phyloP scores from a whole-genome alignment of 2,888 invertebrate genomes.

The Cenopis cana region DNA sequence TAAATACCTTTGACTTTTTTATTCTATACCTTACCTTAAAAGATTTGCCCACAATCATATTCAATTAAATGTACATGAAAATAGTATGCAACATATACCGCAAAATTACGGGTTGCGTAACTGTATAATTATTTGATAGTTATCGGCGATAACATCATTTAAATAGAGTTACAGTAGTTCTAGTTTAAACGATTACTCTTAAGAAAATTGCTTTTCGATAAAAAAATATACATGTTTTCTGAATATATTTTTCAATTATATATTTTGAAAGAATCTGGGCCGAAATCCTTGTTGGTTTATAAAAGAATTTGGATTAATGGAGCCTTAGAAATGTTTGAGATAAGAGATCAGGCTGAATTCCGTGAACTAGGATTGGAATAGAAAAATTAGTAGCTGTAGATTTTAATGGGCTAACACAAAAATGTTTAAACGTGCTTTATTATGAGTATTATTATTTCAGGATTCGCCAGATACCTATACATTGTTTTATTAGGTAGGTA shows the following conservation, averaged over 20 bases:
- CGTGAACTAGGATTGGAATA: not conserved
- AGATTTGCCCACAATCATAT: conserved; percentile 2
- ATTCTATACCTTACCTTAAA: not conserved
- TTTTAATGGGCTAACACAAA: not conserved
- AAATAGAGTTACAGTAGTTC: conserved; percentile 17
- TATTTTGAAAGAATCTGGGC: not conserved
- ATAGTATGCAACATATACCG: conserved; percentile 6
- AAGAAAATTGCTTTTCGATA: too few species aligned
- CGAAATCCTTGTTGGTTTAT: not conserved
- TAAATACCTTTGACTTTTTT: too few species aligned
- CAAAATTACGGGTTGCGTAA: conserved; percentile 19
- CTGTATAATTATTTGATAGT: conserved; percentile 38
- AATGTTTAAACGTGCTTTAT: not conserved
- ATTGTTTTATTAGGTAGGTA: too few species aligned
- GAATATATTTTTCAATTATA: not conserved
- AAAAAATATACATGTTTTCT: not conserved
- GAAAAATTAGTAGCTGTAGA: not conserved
- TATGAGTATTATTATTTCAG: too few species aligned
- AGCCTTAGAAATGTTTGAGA: not conserved
- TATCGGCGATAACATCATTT: conserved; percentile 28
- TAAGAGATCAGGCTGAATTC: conserved; percentile 9
- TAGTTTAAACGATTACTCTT: conserved; percentile 15
- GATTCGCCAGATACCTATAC: too few species aligned
- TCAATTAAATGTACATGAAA: conserved; percentile 24
- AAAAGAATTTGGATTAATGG: conserved; percentile 28